These are phyloP conservation scores for Petrolisthes cinctipes DNA, from an alignment of 2,888 invertebrate genomes.

Conservation along the genomic window DNA sequence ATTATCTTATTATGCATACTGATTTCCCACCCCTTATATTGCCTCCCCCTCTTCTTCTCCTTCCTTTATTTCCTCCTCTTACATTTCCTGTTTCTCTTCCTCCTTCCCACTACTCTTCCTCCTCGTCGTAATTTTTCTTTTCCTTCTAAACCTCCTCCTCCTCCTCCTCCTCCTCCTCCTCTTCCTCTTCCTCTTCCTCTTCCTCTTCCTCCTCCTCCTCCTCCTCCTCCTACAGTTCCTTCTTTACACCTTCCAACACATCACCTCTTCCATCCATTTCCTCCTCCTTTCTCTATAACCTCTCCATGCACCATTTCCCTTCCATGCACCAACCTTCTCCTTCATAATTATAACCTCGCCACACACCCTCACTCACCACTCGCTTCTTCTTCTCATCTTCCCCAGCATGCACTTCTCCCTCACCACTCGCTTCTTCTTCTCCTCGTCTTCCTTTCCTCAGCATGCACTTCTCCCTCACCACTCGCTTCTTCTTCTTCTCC, in stretches of 20 bases:
- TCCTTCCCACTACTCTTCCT: neutral
- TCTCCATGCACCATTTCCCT: neutral
- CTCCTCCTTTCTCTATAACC: neutral
- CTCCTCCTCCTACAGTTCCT: neutral
- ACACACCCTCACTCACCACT: no score
- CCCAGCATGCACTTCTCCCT: neutral
- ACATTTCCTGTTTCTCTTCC: neutral
- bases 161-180: neutral
- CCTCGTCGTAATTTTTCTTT: neutral
- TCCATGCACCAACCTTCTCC: no score
- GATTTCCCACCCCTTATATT: no score
- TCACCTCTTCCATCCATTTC: neutral
- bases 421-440: neutral
- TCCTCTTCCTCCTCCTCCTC: neutral
- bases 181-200: neutral
- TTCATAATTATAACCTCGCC: neutral
- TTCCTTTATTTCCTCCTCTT: no score
- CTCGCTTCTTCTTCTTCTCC: no score
- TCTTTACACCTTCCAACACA: neutral
- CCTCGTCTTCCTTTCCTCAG: neutral
- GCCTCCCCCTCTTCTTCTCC: neutral
- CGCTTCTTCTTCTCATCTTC: no score
- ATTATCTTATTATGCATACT: no score
- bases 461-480: neutral
- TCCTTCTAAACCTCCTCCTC: neutral